Evolutionary conservation across 2,797 vertebrate species (phyloP).

Genomic region (Sebastes kiyomatsui): DNA sequence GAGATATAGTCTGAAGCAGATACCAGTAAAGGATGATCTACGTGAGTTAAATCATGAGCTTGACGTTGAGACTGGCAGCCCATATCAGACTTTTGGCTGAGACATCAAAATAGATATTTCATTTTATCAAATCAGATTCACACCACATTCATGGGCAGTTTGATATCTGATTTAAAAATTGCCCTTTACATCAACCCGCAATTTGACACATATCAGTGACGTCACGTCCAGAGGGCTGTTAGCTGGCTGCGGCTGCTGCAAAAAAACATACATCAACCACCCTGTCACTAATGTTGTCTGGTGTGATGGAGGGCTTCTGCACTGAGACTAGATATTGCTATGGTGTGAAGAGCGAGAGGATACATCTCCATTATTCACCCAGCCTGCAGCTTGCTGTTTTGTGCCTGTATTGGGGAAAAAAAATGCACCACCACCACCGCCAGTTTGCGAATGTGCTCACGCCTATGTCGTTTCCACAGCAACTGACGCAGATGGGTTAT

Average conservation of each 20-base stretch:
- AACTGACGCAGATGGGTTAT: constrained; percentile 52
- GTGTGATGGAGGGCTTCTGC: constrained; percentile 64
- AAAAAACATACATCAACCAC: constrained; percentile 50
- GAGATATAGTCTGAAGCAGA: background rate
- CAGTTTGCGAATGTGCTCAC: constrained; percentile 31
- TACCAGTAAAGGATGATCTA: constrained; percentile 11
- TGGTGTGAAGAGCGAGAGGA: constrained; percentile 61
- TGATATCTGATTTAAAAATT: constrained; percentile 29
- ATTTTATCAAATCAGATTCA: constrained; percentile 47
- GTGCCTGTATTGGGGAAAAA: constrained; percentile 33
- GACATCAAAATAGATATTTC: constrained; percentile 40
- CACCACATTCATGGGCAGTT: background rate
- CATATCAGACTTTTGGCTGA: constrained; percentile 18
- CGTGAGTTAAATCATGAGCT: background rate
- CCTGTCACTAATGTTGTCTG: constrained; percentile 61
- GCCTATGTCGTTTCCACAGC: constrained; percentile 45
- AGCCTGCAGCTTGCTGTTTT: constrained; percentile 37
- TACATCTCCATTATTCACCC: constrained; percentile 67
- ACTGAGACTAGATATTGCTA: constrained; percentile 64
- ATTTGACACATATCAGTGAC: constrained; percentile 38
- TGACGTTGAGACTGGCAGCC: constrained; percentile 12
- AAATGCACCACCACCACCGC: background rate
- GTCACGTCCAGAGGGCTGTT: constrained; percentile 26
- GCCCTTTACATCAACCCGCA: constrained; percentile 26
- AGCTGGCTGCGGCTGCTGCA: constrained; percentile 15